Evolutionary conservation across 30 jellyfish, hydroid and myxozoan species (phyloP).

Genomic region (Turritopsis dohrnii): DNA sequence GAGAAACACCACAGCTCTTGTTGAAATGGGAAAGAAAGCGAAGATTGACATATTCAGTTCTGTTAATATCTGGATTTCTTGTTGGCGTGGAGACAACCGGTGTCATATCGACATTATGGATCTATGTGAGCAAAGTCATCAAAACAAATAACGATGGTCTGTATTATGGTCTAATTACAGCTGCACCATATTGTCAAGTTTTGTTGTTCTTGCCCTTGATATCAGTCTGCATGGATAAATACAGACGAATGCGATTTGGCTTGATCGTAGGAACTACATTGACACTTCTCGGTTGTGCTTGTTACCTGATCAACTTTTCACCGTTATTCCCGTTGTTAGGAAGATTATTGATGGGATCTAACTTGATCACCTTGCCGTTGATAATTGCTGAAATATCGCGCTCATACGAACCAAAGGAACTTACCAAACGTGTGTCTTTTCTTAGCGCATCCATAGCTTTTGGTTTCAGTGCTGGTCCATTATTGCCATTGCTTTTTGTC

Average conservation of each 20-base stretch:
- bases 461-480: neutral
- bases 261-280: neutral
- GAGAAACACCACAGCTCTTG: neutral
- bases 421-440: neutral
- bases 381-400: neutral
- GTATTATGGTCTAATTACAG: neutral
- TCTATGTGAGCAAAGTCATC: neutral
- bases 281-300: neutral
- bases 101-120: slow-evolving; percentile 4
- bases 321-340: neutral
- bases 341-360: neutral
- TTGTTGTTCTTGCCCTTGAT: neutral
- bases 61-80: neutral
- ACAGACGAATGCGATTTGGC: neutral
- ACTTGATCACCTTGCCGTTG: neutral
- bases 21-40: slow-evolving; percentile 8
- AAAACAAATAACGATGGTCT: neutral
- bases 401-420: neutral
- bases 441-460: neutral
- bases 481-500: neutral
- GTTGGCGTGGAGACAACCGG: neutral
- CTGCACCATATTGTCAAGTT: neutral
- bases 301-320: neutral
- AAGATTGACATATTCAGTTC: neutral
- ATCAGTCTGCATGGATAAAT: neutral